Conservation (phyloP, 2,888 invertebrate species). For the Patella caerulea region DNA sequence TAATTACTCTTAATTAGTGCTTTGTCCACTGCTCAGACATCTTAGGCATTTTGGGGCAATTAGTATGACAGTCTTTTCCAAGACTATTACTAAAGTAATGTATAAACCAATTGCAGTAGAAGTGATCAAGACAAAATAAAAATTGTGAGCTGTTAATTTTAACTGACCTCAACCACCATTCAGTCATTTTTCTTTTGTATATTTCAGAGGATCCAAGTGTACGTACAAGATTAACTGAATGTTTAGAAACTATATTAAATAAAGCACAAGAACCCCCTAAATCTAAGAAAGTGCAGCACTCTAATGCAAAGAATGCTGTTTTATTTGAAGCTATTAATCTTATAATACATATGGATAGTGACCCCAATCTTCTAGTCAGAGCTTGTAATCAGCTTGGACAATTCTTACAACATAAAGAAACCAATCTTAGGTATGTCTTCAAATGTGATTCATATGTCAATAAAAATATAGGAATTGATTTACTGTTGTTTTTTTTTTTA, state of each 20-base stretch:
- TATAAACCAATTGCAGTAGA: too few relatives aligned
- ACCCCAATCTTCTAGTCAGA: conserved; percentile 94
- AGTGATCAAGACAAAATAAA: too few relatives aligned
- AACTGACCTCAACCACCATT: too few relatives aligned
- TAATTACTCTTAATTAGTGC: too few relatives aligned
- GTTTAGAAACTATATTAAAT: conserved; percentile 96
- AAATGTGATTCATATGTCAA: neutral
- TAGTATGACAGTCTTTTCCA: too few relatives aligned
- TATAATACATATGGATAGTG: conserved; percentile 99
- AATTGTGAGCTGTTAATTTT: too few relatives aligned
- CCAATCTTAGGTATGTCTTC: conserved; percentile 83
- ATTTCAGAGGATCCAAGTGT: conserved; percentile 87
- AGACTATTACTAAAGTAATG: too few relatives aligned
- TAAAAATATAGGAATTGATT: too few relatives aligned
- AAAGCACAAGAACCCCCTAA: conserved; percentile 98
- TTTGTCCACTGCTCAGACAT: too few relatives aligned
- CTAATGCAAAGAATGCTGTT: conserved; percentile 99
- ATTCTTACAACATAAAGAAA: conserved; percentile 93
- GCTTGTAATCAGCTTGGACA: conserved; percentile 99
- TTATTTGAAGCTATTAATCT: conserved; percentile 99
- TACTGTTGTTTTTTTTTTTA: too few relatives aligned
- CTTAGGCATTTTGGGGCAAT: too few relatives aligned
- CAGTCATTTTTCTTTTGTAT: neutral
- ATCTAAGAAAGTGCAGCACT: conserved; percentile 99
- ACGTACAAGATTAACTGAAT: conserved; percentile 94